Percentiles rank a stretch among this genome's conserved stretches.
phyloP scores from a whole-genome alignment of 2,113 vertebrate genomes.

The Orycteropus afer region DNA sequence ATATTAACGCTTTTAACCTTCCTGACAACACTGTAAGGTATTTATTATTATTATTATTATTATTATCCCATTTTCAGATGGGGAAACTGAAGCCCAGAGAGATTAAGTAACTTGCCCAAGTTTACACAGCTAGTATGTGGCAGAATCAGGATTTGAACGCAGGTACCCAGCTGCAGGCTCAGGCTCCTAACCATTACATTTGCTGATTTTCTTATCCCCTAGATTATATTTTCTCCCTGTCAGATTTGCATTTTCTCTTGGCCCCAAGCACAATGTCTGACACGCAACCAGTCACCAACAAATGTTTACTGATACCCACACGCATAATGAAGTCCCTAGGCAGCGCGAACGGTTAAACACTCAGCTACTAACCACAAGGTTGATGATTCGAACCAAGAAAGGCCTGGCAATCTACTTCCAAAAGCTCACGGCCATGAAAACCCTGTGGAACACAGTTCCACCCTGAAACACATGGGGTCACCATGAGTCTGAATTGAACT shows the following conservation, averaged over 20 bases:
- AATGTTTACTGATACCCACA: neutral
- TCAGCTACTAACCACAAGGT: neutral
- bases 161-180: neutral
- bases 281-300: neutral
- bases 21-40: neutral
- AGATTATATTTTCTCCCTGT: neutral
- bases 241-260: neutral
- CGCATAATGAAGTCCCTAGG: too few species aligned
- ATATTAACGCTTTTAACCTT: neutral
- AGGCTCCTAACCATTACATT: rapidly evolving
- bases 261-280: neutral
- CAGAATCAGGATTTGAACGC: neutral
- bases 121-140: too few species aligned
- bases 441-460: neutral
- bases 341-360: neutral
- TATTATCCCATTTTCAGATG: too few species aligned
- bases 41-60: neutral
- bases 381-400: neutral
- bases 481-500: neutral
- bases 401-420: neutral
- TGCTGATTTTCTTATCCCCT: neutral
- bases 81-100: too few species aligned
- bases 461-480: neutral
- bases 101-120: too few species aligned
- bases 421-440: neutral